Evolutionary conservation across 1,140 invertebrate species (phyloP).

Genomic region (Trachelipus rathkii): DNA sequence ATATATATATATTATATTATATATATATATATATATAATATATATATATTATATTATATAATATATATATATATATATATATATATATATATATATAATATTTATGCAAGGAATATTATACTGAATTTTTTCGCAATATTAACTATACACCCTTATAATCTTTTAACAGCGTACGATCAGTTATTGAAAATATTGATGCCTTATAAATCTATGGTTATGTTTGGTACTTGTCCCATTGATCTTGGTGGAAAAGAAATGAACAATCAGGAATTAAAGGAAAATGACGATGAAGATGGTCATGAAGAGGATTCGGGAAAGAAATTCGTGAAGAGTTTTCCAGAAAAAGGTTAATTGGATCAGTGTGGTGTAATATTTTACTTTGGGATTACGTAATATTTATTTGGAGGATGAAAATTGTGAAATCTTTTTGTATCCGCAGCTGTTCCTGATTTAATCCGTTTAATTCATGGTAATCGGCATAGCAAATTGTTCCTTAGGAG

Average conservation of each 20-base stretch:
- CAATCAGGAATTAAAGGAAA: constrained; percentile 5
- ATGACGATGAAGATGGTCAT: constrained; percentile 18
- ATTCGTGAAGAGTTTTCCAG: constrained; percentile 51
- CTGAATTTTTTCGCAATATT: too few species aligned
- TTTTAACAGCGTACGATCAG: constrained; percentile 49
- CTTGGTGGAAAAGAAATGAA: neutral
- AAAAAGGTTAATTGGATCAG: constrained; percentile 52
- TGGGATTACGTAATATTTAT: neutral
- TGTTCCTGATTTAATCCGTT: constrained; percentile 62
- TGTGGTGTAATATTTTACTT: neutral
- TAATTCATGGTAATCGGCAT: constrained; percentile 65
- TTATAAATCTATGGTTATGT: constrained; percentile 53
- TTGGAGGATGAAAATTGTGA: neutral
- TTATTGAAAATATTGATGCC: constrained; percentile 50
- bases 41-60: too few species aligned
- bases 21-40: too few species aligned
- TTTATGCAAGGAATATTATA: too few species aligned
- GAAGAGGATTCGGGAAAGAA: constrained; percentile 30
- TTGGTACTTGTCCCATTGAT: constrained; percentile 39
- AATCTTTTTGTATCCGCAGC: constrained; percentile 38
- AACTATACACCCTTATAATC: too few species aligned
- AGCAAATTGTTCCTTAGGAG: constrained; percentile 59
- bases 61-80: too few species aligned
- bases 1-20: too few species aligned
- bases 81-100: too few species aligned